Conservation (phyloP, 2,113 vertebrate species). For the Eretmochelys imbricata region DNA sequence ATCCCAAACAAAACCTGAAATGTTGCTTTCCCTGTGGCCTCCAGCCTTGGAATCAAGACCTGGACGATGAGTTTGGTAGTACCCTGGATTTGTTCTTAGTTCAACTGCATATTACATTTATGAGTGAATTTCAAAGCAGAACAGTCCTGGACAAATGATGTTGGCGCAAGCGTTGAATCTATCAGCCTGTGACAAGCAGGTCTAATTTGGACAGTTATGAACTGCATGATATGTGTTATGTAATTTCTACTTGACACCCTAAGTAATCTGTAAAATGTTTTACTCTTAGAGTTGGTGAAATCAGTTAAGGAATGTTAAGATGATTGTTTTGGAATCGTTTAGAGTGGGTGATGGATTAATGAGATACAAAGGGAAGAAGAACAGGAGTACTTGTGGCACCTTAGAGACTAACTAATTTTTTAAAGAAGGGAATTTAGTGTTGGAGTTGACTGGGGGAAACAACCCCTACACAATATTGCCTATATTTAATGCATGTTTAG, state of each 20-base stretch:
- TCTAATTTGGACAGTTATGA: not conserved
- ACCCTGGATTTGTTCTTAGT: no score
- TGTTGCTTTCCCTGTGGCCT: not conserved
- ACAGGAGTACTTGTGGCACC: no score
- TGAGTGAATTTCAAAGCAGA: not conserved
- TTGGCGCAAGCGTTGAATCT: not conserved
- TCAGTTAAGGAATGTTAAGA: no score
- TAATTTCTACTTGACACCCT: not conserved
- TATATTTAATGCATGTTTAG: not conserved
- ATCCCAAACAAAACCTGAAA: not conserved
- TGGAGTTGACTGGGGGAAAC: not conserved
- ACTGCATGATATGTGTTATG: not conserved
- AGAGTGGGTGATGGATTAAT: no score
- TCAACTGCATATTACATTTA: not conserved
- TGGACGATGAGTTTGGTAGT: not conserved
- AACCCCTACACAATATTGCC: not conserved
- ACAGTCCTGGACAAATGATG: not conserved
- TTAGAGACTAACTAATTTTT: no score
- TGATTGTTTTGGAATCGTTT: no score
- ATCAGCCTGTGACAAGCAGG: not conserved
- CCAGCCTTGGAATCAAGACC: not conserved
- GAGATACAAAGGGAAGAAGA: no score
- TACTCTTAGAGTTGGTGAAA: no score
- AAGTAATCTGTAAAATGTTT: no score
- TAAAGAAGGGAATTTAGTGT: no score